Percentiles rank a stretch among this genome's conserved stretches.
These are phyloP conservation scores for Orgyia antiqua DNA, from an alignment of 2,888 invertebrate species.

Conservation along the genomic window DNA sequence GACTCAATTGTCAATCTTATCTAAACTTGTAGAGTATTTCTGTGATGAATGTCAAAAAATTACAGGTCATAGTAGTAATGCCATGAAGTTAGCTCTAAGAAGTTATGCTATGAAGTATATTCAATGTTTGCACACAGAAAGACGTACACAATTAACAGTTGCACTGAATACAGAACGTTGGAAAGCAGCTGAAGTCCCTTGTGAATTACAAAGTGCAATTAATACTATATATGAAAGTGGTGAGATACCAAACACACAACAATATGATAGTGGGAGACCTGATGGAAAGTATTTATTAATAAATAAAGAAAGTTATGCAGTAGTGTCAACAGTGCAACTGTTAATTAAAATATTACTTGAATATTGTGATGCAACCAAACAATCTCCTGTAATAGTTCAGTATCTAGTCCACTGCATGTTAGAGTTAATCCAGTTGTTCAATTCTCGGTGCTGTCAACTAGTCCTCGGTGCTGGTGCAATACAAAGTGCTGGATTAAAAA, in stretches of 20 bases:
- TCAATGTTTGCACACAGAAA: slow-evolving; percentile 92
- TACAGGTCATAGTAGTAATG: slow-evolving; percentile 86
- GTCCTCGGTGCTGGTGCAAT: slow-evolving; percentile 98
- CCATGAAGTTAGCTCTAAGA: slow-evolving; percentile 89
- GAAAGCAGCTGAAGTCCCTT: slow-evolving; percentile 94
- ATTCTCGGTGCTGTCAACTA: slow-evolving; percentile 93
- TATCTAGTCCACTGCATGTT: slow-evolving; percentile 90
- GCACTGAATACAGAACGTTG: slow-evolving; percentile 94
- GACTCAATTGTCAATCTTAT: slow-evolving; percentile 86
- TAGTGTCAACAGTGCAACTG: slow-evolving; percentile 90
- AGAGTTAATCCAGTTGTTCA: slow-evolving; percentile 92
- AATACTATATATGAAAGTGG: slow-evolving; percentile 80
- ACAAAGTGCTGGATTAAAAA: slow-evolving; percentile 94
- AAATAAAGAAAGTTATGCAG: slow-evolving; percentile 84
- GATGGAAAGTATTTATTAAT: slow-evolving; percentile 79
- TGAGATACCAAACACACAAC: slow-evolving; percentile 58
- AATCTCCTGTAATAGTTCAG: slow-evolving; percentile 87
- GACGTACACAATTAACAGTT: slow-evolving; percentile 89
- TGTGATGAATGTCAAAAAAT: slow-evolving; percentile 85
- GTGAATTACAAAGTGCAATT: slow-evolving; percentile 91
- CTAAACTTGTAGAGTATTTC: slow-evolving; percentile 87
- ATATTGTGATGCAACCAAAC: slow-evolving; percentile 90
- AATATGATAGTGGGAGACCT: slow-evolving; percentile 56
- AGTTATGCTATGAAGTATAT: slow-evolving; percentile 94
- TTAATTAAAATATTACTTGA: slow-evolving; percentile 94